Conservation (phyloP, 2,888 invertebrate species). For the Diaprepes abbreviatus region DNA sequence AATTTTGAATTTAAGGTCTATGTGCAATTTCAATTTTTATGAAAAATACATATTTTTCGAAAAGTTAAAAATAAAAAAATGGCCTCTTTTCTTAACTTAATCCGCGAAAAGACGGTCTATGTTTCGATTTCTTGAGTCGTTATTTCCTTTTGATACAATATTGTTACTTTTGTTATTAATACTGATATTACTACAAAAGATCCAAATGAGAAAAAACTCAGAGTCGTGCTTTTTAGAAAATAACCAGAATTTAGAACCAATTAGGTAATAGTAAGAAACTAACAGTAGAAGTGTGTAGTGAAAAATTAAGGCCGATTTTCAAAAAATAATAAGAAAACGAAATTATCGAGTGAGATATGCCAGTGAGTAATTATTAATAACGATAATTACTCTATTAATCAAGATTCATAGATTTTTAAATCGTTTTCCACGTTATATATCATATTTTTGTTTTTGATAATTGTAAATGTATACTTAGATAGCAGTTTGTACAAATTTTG, state of each 20-base stretch:
- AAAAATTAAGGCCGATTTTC: not conserved
- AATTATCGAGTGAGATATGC: not conserved
- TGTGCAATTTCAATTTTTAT: too few species aligned
- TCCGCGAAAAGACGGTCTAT: too few species aligned
- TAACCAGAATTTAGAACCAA: not conserved
- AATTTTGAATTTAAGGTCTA: too few species aligned
- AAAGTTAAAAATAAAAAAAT: too few species aligned
- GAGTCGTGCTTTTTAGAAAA: not conserved
- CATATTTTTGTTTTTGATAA: constrained; percentile 2
- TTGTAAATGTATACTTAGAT: constrained; percentile 4
- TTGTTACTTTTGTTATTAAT: too few species aligned
- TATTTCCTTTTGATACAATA: too few species aligned
- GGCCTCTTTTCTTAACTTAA: too few species aligned
- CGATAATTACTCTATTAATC: not conserved
- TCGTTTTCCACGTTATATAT: not conserved
- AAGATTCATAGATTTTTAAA: not conserved
- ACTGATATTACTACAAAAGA: too few species aligned
- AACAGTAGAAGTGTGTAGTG: not conserved
- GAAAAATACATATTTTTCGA: too few species aligned
- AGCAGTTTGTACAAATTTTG: constrained; percentile 25
- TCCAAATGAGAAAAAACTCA: too few species aligned
- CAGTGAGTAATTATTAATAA: not conserved
- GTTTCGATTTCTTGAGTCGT: too few species aligned
- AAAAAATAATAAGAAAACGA: not conserved
- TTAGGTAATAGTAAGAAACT: not conserved